Evolutionary conservation across 2,888 invertebrate species (phyloP), one percentile per base, ranked within the genome.

Genomic region (Drosophila basisetae): DNA sequence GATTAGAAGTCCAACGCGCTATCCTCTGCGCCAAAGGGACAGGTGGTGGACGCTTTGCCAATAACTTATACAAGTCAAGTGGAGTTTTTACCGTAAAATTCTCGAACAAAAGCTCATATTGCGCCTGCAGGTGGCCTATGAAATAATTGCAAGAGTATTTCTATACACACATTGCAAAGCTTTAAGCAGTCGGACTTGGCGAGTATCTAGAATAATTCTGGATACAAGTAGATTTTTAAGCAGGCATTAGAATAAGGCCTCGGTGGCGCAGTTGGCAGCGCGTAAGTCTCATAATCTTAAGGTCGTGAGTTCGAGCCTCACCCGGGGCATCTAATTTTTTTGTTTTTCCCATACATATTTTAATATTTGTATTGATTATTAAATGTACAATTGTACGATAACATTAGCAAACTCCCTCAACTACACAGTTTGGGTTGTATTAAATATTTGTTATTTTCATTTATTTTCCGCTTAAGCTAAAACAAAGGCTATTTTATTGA

Each of bases 1-100:
- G 93, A 93, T 93, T 93, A 93, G 93, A 93, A 93, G 93, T 93
- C 93, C 93, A 92, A 93, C 93, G 93, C 93, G 93, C 93, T 93
- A 92, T 92, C 93, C 92, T 89, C 92, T 93, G 93, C 93, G 92
- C 92, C 92, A 93, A 91, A 92, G 93, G 92, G 93, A 89, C 86
- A 88, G 83, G 84, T 82, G 86, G 71, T 54, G 85, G 83, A 83
- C 80, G 86, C 65, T 67, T 70, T 55, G 76, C 90, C 67, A 86
- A 86, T 83, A 75, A 80, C 76, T 73, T 53, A 89, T 74, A 83
- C 68, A 71, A 88, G 60, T 58, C 41, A 72, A 78, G 67, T 54
- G 56, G 25, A 62, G 71, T 74, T 86, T 76, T 63, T 54, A 49
- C 22, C 4, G 18, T 10, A n/a, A 49, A 47, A 70, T 68, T 53